Percentiles rank a stretch among this genome's conserved stretches.
Conservation (phyloP, 1,140 invertebrate genomes). For the Macrosteles quadrilineatus region DNA sequence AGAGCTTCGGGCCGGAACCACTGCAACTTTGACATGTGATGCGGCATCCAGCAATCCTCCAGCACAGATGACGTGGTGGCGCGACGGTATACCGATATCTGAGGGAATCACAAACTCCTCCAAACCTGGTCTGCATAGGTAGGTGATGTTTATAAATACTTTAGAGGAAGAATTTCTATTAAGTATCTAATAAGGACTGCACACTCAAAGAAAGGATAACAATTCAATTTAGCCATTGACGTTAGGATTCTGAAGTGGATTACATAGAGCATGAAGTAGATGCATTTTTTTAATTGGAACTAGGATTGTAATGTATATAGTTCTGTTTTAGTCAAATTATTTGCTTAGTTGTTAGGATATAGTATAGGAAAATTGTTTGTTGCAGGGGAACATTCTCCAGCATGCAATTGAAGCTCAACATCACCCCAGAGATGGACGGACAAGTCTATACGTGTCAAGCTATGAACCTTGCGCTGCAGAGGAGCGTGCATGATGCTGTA, state of each 20-base stretch:
- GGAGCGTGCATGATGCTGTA: conserved; percentile 83
- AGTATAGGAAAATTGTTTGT: no score
- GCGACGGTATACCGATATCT: conserved; percentile 73
- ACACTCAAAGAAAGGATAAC: no score
- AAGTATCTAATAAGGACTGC: no score
- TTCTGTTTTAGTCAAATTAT: no score
- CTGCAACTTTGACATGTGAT: conserved; percentile 82
- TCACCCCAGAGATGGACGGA: conserved; percentile 85
- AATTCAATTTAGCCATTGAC: no score
- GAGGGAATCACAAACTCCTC: conserved; percentile 67
- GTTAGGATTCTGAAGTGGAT: no score
- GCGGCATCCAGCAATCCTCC: conserved; percentile 92
- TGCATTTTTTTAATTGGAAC: no score
- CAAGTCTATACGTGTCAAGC: conserved; percentile 91
- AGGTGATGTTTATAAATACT: no score
- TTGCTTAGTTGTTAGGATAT: no score
- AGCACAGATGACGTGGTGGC: conserved; percentile 89
- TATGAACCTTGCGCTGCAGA: conserved; percentile 78
- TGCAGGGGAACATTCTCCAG: conserved; percentile 76
- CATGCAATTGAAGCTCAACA: conserved; percentile 77
- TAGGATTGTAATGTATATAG: no score
- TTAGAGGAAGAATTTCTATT: no score
- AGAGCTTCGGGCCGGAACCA: conserved; percentile 73
- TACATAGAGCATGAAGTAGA: no score
- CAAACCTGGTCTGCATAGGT: conserved; percentile 75